A percentile compares a stretch with the other conserved stretches of the same genome.
These are phyloP conservation scores for Anas capensis DNA, from an alignment of 2,797 vertebrate genomes.

Conservation along the genomic window DNA sequence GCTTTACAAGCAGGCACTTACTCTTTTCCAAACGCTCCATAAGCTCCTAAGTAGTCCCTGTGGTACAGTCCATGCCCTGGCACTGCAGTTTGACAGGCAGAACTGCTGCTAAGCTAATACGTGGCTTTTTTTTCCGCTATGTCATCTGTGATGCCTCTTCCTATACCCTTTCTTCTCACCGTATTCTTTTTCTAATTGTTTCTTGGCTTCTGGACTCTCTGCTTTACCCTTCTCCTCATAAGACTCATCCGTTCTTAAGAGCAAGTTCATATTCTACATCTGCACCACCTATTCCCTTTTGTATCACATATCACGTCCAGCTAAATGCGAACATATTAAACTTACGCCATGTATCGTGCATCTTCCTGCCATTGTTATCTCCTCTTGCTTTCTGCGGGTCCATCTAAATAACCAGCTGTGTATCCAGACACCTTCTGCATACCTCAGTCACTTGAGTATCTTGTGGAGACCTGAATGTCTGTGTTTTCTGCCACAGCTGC, in stretches of 20 bases:
- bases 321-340: background rate
- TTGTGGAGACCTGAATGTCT: background rate
- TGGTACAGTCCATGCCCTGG: background rate
- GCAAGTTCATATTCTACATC: background rate
- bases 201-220: background rate
- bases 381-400: background rate
- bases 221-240: background rate
- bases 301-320: rapidly evolving
- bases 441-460: background rate
- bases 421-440: rapidly evolving
- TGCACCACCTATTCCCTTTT: background rate
- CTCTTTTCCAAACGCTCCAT: background rate
- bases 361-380: background rate
- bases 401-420: background rate
- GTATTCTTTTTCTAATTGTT: background rate
- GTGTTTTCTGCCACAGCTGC: background rate
- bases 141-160: background rate
- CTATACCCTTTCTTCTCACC: background rate
- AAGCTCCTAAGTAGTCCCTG: background rate
- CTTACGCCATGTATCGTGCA: background rate
- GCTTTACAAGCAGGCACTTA: background rate
- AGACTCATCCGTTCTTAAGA: background rate
- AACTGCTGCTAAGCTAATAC: background rate
- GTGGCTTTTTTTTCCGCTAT: background rate
- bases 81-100: background rate